Evolutionary conservation across 2,888 invertebrate genomes (phyloP).

Genomic region (Dicyrtoma fusca): DNA sequence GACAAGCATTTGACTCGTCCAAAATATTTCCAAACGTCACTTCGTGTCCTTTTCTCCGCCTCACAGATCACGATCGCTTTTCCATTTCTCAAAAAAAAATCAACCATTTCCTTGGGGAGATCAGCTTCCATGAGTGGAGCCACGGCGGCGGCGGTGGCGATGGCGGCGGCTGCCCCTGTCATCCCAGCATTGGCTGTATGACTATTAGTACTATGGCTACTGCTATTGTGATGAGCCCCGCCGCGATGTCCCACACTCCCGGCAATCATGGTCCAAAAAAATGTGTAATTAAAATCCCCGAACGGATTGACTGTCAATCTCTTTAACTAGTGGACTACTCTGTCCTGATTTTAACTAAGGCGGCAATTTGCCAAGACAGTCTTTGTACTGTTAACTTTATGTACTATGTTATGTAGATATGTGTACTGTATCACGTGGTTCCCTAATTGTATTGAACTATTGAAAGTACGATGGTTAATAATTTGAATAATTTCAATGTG

Average conservation of each 20-base stretch:
- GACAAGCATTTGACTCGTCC: conserved; percentile 44
- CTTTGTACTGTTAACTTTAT: too few species aligned
- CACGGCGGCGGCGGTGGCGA: background rate
- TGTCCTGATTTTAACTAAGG: too few species aligned
- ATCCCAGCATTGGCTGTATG: background rate
- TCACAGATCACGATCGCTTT: conserved; percentile 48
- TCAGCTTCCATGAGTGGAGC: conserved; percentile 33
- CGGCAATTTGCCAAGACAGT: too few species aligned
- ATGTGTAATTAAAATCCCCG: too few species aligned
- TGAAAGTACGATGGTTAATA: too few species aligned
- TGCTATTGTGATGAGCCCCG: background rate
- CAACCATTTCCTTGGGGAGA: conserved; percentile 46
- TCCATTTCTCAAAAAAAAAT: conserved; percentile 38
- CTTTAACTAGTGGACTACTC: too few species aligned
- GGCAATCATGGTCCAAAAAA: too few species aligned
- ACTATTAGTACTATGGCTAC: background rate
- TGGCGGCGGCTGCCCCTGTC: background rate
- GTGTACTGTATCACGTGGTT: too few species aligned
- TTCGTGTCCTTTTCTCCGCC: conserved; percentile 47
- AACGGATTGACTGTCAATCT: too few species aligned
- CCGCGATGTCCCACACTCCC: background rate
- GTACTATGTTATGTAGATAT: too few species aligned
- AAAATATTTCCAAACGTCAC: conserved; percentile 55
- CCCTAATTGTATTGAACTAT: too few species aligned
- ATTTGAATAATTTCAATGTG: too few species aligned